Evolutionary conservation across 1,140 invertebrate genomes (phyloP), one percentile per base, ranked within the genome.

Genomic region (Phymastichus coffea): DNA sequence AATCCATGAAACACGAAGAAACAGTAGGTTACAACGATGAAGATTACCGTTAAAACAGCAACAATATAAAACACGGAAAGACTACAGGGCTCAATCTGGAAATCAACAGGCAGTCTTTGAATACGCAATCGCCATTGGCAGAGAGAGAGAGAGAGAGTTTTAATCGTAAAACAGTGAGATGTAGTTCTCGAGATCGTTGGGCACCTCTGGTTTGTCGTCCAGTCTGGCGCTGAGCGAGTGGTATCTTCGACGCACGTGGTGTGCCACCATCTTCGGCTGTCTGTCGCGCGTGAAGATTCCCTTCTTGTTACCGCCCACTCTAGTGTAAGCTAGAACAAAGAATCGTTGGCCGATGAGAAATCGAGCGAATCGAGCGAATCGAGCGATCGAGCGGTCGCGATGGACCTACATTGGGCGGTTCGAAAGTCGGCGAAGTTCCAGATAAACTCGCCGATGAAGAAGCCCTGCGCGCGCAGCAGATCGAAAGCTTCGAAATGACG

Each of bases 351-450:
- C n/a, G n/a, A n/a, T n/a, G n/a, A n/a, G n/a, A n/a, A n/a, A n/a
- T n/a, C n/a, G n/a, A n/a, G n/a, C n/a, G n/a, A n/a, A n/a, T n/a
- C n/a, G n/a, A n/a, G n/a, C n/a, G n/a, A n/a, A n/a, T n/a, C n/a
- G n/a, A n/a, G n/a, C n/a, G n/a, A n/a, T n/a, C n/a, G n/a, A n/a
- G n/a, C n/a, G n/a, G n/a, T n/a, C n/a, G n/a, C n/a, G n/a, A 7
- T 33, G 12, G 28, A 70, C 73, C 78, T 79, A 90, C 88, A 82
- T 81, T 91, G 87, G 23, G 85, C 86, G 22, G 90, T 91, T 66
- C 88, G 87, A 64, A 91, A 93, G 70, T 93, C 91, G 1, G 90
- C 96, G 81, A 98, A 98, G 76, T 98, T 98, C 97, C 97, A 99
- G 28, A 98, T 92, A 81, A 97, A 95, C 82, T 98, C 96, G 4